Conservation (phyloP, 2,888 invertebrate species). For the Heteromurus nitidus region DNA sequence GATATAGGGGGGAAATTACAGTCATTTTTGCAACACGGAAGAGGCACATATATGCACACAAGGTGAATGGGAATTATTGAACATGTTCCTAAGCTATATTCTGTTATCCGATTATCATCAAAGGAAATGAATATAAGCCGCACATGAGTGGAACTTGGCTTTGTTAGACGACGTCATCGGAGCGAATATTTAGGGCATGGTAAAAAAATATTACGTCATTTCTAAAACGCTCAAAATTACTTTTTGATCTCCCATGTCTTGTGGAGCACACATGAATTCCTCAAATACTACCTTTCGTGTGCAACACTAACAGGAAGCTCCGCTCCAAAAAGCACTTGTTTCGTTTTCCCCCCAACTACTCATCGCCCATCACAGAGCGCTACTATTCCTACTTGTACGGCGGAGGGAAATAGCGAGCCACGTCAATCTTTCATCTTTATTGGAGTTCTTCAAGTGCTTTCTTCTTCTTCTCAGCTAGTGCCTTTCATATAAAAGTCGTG, state of each 20-base stretch:
- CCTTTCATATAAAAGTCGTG: background rate
- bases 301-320: background rate
- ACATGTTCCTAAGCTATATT: background rate
- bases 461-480: background rate
- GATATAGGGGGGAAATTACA: too few species aligned
- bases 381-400: background rate
- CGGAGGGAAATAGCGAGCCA: background rate
- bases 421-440: slow-evolving; percentile 48
- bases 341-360: background rate
- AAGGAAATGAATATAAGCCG: background rate
- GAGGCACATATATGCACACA: background rate
- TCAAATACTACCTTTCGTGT: too few species aligned
- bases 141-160: background rate
- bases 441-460: slow-evolving; percentile 31
- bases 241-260: slow-evolving; percentile 34
- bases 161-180: too few species aligned
- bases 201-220: slow-evolving; percentile 2
- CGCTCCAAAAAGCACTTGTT: background rate
- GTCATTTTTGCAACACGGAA: too few species aligned
- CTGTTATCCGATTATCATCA: slow-evolving; percentile 24
- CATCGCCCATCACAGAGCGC: slow-evolving; percentile 8
- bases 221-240: slow-evolving; percentile 3
- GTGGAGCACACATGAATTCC: slow-evolving; percentile 23
- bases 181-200: too few species aligned
- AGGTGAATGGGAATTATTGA: background rate